Evolutionary conservation across 2,888 invertebrate species (phyloP), one percentile per base, ranked within the genome.

Genomic region (Lochmaea capreae): DNA sequence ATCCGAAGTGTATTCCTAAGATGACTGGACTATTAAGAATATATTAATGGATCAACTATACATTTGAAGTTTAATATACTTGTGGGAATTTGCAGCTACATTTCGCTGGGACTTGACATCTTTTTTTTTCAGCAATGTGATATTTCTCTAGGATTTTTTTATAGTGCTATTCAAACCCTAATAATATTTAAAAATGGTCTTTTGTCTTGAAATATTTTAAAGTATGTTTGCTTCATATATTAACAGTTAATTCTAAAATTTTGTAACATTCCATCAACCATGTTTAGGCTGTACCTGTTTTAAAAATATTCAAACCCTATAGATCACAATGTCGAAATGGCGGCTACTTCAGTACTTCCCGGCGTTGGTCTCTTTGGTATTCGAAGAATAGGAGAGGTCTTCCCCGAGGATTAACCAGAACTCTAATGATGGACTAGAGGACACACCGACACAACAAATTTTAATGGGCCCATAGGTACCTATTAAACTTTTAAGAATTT

Each of bases 401-500:
- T 33, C 66, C 39, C 57, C n/a, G 61, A 61, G 33, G 67, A 61
- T 59, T 59, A 26, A 14, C 14, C 26, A n/a, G 59, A 62, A 63
- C 42, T 22, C 42, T 70, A 58, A 26, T 42, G 52, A 22, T 43
- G 70, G 70, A 70, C 16, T 57, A 52, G 66, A 43, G 54, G 57
- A 70, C 18, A 18, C 42, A 14, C 49, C 63, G 12, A 18, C 69
- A 18, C 69, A 62, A 62, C 70, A 43, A 52, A 57, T 70, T 70
- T 70, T 70, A 70, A 70, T 70, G 70, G 70, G 70, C 70, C 63
- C 61, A 70, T 70, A 70, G 70, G 70, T 70, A 70, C 70, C 70
- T 70, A 70, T 70, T 70, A 70, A 70, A 70, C 59, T 70, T 70
- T 63, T 63, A 63, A 63, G 62, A 70, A 65, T 57, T 70, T 65